A percentile compares a stretch with the other conserved stretches of the same genome.
These are phyloP conservation scores for Strigamia crassipes DNA, from an alignment of 2,888 invertebrate species.

Conservation along the genomic window DNA sequence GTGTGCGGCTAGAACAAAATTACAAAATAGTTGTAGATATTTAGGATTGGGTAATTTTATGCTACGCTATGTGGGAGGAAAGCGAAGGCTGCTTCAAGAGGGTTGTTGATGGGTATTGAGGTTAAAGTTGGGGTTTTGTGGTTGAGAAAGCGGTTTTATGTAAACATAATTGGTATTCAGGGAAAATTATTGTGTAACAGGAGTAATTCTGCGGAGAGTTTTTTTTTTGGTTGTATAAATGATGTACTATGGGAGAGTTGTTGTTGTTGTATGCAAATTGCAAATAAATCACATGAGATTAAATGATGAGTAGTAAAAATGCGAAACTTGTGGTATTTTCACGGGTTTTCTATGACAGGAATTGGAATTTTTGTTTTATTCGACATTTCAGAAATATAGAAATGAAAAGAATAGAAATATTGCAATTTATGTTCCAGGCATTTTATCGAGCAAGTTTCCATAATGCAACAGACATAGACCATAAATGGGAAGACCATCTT, in stretches of 20 bases:
- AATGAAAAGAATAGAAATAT: background rate
- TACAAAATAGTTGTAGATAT: background rate
- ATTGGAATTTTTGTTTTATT: background rate
- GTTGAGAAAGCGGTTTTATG: conserved; percentile 18
- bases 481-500: background rate
- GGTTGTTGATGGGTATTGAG: conserved; percentile 36
- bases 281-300: background rate
- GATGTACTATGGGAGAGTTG: background rate
- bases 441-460: background rate
- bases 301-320: too few species aligned
- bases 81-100: background rate
- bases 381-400: background rate
- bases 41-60: background rate
- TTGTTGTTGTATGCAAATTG: background rate
- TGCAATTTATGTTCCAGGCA: background rate
- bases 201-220: background rate
- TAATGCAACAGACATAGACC: conserved; percentile 11
- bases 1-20: background rate
- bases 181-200: background rate
- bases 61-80: background rate
- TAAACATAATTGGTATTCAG: conserved; percentile 13
- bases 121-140: conserved; percentile 39
- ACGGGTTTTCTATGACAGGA: background rate
- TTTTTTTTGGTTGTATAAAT: conserved; percentile 14
- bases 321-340: too few species aligned